A percentile compares a stretch with the other conserved stretches of the same genome.
These are phyloP conservation scores for Mirza zaza DNA, from an alignment of 2,113 vertebrate species.

Conservation along the genomic window DNA sequence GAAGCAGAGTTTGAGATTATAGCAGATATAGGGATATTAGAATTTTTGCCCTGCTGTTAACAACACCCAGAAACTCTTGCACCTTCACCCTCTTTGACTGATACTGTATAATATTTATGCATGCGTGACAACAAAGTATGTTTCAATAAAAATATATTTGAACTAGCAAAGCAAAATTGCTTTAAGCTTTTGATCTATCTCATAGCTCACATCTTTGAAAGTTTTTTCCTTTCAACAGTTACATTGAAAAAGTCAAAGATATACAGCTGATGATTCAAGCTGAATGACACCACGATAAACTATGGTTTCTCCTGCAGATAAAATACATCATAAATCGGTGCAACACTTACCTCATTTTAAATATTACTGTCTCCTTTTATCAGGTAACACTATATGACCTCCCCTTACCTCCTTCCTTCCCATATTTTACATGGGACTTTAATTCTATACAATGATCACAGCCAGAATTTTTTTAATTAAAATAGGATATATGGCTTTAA, in stretches of 20 bases:
- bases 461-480: slow-evolving; percentile 87
- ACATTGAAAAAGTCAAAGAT: slow-evolving; percentile 85
- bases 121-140: slow-evolving; percentile 82
- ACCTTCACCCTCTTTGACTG: slow-evolving; percentile 68
- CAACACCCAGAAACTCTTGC: slow-evolving; percentile 49
- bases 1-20: not conserved
- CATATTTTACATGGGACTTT: slow-evolving; percentile 89
- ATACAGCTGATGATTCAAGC: slow-evolving; percentile 86
- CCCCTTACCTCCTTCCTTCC: slow-evolving; percentile 84
- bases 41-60: slow-evolving; percentile 56
- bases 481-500: slow-evolving; percentile 86
- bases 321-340: slow-evolving; percentile 91
- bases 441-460: slow-evolving; percentile 86
- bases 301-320: slow-evolving; percentile 85
- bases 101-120: slow-evolving; percentile 78
- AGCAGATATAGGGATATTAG: slow-evolving; percentile 56
- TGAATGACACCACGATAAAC: slow-evolving; percentile 88
- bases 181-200: slow-evolving; percentile 86
- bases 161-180: slow-evolving; percentile 81
- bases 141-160: slow-evolving; percentile 82
- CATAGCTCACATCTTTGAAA: slow-evolving; percentile 82
- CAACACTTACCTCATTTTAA: slow-evolving; percentile 92
- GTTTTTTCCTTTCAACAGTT: slow-evolving; percentile 86
- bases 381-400: slow-evolving; percentile 91
- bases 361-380: slow-evolving; percentile 93